A percentile compares a stretch with the other conserved stretches of the same genome.
Conservation (phyloP, 2,888 invertebrate genomes). For the Flexamia atlantica region DNA sequence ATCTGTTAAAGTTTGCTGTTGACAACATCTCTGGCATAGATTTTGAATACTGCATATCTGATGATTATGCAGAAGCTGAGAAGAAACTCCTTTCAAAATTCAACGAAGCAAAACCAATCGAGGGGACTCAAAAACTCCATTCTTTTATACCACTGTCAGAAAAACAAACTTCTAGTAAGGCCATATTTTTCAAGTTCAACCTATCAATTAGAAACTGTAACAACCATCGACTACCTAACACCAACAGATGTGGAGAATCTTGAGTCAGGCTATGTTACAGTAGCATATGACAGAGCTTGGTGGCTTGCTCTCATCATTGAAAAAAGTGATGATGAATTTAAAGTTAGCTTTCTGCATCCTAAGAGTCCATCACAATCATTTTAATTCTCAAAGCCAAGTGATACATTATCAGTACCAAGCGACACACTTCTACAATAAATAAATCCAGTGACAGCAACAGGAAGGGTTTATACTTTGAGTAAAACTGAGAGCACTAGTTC, state of each 20-base stretch:
- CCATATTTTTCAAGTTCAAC: conserved; percentile 2
- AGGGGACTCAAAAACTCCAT: conserved; percentile 46
- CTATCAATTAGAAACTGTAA: background rate
- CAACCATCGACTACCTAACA: background rate
- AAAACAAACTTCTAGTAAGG: conserved; percentile 3
- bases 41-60: background rate
- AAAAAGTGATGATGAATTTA: background rate
- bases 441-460: conserved; percentile 25
- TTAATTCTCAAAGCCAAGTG: conserved; percentile 1
- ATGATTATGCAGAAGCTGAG: background rate
- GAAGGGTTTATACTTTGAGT: background rate
- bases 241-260: background rate
- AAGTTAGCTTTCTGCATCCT: conserved; percentile 35
- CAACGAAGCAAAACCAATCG: conserved; percentile 6
- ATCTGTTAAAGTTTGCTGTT: conserved; percentile 24
- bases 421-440: background rate
- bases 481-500: background rate
- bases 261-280: conserved; percentile 17
- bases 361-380: conserved; percentile 3
- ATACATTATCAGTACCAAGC: background rate
- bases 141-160: background rate
- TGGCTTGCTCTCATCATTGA: conserved; percentile 6
- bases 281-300: conserved; percentile 21
- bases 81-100: background rate
- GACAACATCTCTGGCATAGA: conserved; percentile 26